Conservation (phyloP, 2,113 vertebrate species). For the human region DNA sequence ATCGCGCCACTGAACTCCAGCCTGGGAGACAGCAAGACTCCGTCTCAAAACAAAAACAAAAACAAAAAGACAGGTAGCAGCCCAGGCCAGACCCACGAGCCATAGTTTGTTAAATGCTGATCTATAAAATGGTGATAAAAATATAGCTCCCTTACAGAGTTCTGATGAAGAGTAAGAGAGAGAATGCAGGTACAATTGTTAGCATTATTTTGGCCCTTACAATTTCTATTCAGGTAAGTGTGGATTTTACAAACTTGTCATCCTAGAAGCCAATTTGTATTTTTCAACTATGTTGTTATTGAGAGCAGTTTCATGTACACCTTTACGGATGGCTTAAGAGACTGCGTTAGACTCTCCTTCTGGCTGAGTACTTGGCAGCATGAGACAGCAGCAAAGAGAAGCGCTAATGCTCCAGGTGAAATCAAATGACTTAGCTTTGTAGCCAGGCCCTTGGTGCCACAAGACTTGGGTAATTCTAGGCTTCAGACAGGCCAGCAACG, state of each 20-base stretch:
- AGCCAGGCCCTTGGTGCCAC: background rate
- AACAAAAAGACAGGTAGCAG: background rate
- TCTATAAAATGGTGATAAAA: background rate
- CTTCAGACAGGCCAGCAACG: background rate
- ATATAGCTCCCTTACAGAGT: background rate
- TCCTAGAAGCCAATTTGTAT: background rate
- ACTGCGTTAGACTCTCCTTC: background rate
- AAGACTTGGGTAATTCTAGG: background rate
- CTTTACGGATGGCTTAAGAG: background rate
- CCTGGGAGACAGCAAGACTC: too few species aligned
- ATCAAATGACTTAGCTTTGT: background rate
- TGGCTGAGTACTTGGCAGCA: conserved; percentile 12
- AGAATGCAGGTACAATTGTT: background rate
- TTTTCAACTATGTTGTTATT: background rate
- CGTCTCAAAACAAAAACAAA: too few species aligned
- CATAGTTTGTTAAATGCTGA: background rate
- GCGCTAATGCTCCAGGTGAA: background rate
- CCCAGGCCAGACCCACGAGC: background rate
- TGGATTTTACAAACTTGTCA: background rate
- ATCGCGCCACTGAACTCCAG: too few species aligned
- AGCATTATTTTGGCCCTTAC: background rate
- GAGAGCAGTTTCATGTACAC: background rate
- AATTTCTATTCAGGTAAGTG: background rate
- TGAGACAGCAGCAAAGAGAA: background rate
- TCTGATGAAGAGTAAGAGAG: background rate